Evolutionary conservation across 1,140 invertebrate genomes (phyloP).

Genomic region (Leptopilina boulardi): DNA sequence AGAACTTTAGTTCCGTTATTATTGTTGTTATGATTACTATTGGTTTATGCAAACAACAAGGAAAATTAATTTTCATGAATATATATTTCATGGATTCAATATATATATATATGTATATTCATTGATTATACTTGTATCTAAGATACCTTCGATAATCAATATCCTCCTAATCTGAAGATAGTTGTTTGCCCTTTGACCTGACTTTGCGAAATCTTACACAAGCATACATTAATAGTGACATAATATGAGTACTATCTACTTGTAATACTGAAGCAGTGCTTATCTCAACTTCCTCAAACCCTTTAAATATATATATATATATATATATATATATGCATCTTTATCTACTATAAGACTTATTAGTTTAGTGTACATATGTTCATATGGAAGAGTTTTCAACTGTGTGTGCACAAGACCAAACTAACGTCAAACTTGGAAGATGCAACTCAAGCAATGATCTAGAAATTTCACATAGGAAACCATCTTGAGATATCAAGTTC

Average conservation of each 20-base stretch:
- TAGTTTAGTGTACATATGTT: neutral
- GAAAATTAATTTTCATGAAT: neutral
- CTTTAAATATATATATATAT: neutral
- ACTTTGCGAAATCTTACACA: neutral
- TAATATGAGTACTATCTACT: conserved; percentile 8
- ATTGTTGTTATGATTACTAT: too few relatives aligned
- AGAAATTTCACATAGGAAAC: conserved; percentile 21
- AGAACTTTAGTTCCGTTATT: too few relatives aligned
- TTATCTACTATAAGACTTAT: conserved; percentile 2
- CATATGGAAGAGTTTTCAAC: neutral
- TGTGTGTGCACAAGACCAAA: neutral
- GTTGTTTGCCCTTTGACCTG: conserved; percentile 20
- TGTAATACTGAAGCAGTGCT: neutral
- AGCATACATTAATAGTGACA: conserved; percentile 9
- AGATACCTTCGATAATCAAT: conserved; percentile 14
- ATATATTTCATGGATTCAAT: neutral
- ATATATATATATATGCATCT: neutral
- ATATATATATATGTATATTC: too few relatives aligned
- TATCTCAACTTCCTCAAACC: conserved; percentile 20
- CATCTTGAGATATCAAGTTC: neutral
- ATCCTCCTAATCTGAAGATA: conserved; percentile 25
- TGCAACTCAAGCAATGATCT: neutral
- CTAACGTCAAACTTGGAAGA: conserved; percentile 9
- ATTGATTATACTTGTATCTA: neutral
- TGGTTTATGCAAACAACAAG: too few relatives aligned